A percentile compares a stretch with the other conserved stretches of the same genome.
phyloP scores from a whole-genome alignment of 2,113 vertebrate genomes.

The Haemorhous mexicanus region DNA sequence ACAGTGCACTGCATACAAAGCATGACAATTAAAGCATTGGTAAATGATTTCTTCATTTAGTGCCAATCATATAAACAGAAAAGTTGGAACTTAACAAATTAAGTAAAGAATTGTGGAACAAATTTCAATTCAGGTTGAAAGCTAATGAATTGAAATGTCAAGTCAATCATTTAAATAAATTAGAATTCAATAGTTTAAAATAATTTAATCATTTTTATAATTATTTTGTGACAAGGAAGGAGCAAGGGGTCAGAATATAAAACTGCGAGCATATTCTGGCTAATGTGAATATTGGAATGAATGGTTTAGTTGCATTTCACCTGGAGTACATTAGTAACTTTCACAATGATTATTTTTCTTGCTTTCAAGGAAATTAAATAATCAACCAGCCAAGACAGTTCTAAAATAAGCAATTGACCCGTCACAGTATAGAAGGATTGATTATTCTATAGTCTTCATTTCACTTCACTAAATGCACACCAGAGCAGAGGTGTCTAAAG shows the following conservation, averaged over 20 bases:
- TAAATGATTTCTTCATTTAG: conserved; percentile 51
- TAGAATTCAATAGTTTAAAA: conserved; percentile 56
- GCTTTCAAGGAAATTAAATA: conserved; percentile 67
- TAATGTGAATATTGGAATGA: conserved; percentile 30
- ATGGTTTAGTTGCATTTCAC: conserved; percentile 26
- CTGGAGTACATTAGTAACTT: conserved; percentile 55
- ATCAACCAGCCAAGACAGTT: conserved; percentile 39
- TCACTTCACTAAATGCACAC: conserved; percentile 24
- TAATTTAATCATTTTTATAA: conserved; percentile 39
- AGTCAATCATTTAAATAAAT: neutral
- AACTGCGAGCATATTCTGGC: neutral
- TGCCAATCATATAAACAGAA: conserved; percentile 40
- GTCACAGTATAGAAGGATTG: conserved; percentile 19
- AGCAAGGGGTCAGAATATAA: conserved; percentile 22
- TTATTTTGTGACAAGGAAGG: conserved; percentile 13
- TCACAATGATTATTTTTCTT: conserved; percentile 61
- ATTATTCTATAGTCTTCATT: conserved; percentile 38
- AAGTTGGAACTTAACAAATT: conserved; percentile 39
- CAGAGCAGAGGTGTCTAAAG: neutral
- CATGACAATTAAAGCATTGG: conserved; percentile 20
- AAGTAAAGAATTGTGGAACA: conserved; percentile 31
- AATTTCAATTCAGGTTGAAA: conserved; percentile 45
- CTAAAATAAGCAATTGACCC: conserved; percentile 45
- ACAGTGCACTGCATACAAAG: neutral
- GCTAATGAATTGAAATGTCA: conserved; percentile 54